Conservation (phyloP, 1,140 invertebrate species). For the Orius laevigatus region DNA sequence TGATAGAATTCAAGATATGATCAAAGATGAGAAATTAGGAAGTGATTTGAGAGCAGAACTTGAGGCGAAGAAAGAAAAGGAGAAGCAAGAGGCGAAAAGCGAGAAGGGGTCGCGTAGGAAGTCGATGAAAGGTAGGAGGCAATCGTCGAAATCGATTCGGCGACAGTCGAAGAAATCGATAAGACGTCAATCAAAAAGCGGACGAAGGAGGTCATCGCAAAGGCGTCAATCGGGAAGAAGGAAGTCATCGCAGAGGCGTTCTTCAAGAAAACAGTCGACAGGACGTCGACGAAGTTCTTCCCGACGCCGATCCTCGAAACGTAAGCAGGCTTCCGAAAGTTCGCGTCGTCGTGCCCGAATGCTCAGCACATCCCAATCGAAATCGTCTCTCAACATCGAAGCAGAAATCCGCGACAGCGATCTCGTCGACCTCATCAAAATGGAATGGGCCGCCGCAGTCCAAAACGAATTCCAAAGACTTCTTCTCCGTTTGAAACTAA, state of each 20-base stretch:
- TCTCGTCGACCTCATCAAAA: slow-evolving; percentile 6
- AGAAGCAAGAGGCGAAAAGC: background rate
- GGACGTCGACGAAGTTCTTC: background rate
- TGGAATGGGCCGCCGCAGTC: slow-evolving; percentile 23
- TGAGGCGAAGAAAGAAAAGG: background rate
- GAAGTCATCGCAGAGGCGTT: background rate
- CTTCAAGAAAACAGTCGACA: background rate
- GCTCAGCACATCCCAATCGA: too few species aligned
- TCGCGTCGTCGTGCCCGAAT: too few species aligned
- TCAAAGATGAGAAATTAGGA: too few species aligned
- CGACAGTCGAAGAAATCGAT: background rate
- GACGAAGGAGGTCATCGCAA: background rate
- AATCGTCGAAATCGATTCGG: background rate
- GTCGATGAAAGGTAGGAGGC: background rate
- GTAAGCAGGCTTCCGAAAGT: too few species aligned
- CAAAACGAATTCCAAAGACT: slow-evolving; percentile 34
- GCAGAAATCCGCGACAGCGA: background rate
- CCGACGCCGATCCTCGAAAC: too few species aligned
- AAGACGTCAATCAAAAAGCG: background rate
- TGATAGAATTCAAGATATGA: too few species aligned
- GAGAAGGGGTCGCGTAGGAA: background rate
- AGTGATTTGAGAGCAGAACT: background rate
- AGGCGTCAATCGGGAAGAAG: background rate
- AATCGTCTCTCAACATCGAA: background rate
- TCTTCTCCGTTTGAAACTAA: slow-evolving; percentile 28